Percentiles rank a stretch among this genome's conserved stretches.
These are phyloP conservation scores for Monarcha castaneiventris DNA, from an alignment of 2,113 vertebrate genomes.

Conservation along the genomic window DNA sequence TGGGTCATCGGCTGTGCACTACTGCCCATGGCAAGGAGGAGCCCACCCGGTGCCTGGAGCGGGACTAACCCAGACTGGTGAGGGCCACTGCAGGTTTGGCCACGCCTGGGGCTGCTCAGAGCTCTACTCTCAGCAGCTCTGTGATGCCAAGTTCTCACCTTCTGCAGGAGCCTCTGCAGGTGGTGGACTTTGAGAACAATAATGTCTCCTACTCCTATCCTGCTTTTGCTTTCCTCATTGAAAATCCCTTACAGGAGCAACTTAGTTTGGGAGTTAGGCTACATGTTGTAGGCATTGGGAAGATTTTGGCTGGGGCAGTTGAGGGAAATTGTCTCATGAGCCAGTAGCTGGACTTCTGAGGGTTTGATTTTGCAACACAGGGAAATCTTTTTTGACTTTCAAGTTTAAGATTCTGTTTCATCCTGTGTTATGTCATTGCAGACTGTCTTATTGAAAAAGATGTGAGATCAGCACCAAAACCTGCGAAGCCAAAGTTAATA, in stretches of 20 bases:
- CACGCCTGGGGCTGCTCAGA: not conserved
- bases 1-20: not conserved
- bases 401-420: not conserved
- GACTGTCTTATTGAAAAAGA: not conserved
- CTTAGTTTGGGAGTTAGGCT: not conserved
- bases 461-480: not conserved
- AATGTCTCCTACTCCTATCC: not conserved
- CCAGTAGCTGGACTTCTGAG: not conserved
- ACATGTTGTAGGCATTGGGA: rapidly evolving
- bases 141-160: not conserved
- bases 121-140: not conserved
- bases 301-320: not conserved
- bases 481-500: not conserved
- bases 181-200: not conserved
- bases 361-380: not conserved
- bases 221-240: not conserved
- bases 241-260: not conserved
- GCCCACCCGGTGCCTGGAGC: not conserved
- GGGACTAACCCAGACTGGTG: not conserved
- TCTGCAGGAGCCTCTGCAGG: not conserved
- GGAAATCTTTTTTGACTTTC: not conserved
- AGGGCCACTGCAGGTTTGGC: not conserved
- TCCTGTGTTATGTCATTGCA: not conserved
- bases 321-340: not conserved
- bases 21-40: not conserved